Evolutionary conservation across 2,888 invertebrate genomes (phyloP), one percentile per base, ranked within the genome.

Genomic region (Magallana nippona): DNA sequence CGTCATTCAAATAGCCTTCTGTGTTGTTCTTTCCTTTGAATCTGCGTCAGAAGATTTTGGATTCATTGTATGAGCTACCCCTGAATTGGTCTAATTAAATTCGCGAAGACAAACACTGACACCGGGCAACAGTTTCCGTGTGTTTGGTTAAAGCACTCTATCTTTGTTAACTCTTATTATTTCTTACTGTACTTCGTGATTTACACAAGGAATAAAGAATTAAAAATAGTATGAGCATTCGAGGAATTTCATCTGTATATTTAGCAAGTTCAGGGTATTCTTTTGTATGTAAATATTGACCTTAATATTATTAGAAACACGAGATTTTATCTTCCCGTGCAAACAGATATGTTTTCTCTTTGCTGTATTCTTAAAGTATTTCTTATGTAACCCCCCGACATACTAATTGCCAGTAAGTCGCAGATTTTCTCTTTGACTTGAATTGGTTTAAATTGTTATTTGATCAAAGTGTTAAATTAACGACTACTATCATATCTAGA

Each of bases 1-100:
- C 71, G 71, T 71, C 71, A 32, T 71, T 71, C 22, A 27, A 11
- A 13, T 22, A 60, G 44, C 60, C 19, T 10, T n/a, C n/a, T 60
- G n/a, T 60, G 71, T 11, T 27, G 22, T 60, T 71, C 5, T 27
- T 71, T 71, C 27, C 27, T 27, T 71, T 71, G 27, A 71, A 71
- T 22, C 13, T 71, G 27, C 71, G 71, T 71, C 71, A 71, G 15
- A 71, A 27, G 71, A 71, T 27, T 27, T 44, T 11, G 10, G 13
- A 19, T 19, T 10, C 62, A 19, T 62, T 10, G 19, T 19, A 62
- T 22, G 19, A 15, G 32, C 15, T 27, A 27, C 10, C 11, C 27
- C 27, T 32, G 27, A 71, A 71, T 71, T 22, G 71, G 27, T 27
- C 71, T 71, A 27, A 71, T 71, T 71, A 71, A 71, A 71, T 27